Conservation (phyloP, 1,140 invertebrate genomes). For the Propsilocerus akamusi region DNA sequence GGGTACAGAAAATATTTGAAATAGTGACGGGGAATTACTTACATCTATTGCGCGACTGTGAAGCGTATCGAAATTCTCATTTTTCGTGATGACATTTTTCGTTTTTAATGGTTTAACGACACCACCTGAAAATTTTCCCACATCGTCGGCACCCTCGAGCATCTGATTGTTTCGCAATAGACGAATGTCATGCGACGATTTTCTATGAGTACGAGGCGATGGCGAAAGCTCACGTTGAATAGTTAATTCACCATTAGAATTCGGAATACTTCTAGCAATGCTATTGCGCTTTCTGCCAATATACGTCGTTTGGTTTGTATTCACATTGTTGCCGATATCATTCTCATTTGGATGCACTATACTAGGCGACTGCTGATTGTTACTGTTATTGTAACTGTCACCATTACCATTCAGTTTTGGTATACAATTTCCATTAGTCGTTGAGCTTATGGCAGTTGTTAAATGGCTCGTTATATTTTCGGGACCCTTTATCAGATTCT, state of each 20-base stretch:
- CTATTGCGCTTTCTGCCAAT: neutral
- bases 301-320: too few species aligned
- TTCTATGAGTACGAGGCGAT: conserved; percentile 20
- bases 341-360: neutral
- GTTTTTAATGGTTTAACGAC: conserved; percentile 30
- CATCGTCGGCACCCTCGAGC: conserved; percentile 11
- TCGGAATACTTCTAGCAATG: neutral
- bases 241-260: neutral
- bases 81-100: conserved; percentile 34
- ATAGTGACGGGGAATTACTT: too few species aligned
- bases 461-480: too few species aligned
- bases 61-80: conserved; percentile 38
- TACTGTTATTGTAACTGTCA: neutral
- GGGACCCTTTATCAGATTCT: neutral
- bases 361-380: neutral
- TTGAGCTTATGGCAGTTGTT: neutral
- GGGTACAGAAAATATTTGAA: too few species aligned
- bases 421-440: neutral
- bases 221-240: conserved; percentile 18
- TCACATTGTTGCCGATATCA: neutral
- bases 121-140: conserved; percentile 11
- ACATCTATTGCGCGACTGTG: conserved; percentile 34
- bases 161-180: conserved; percentile 7
- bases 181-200: conserved; percentile 16
- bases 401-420: neutral